Base-by-base conservation (phyloP, 2,888 invertebrate genomes). In the Lochmaea capreae region DNA sequence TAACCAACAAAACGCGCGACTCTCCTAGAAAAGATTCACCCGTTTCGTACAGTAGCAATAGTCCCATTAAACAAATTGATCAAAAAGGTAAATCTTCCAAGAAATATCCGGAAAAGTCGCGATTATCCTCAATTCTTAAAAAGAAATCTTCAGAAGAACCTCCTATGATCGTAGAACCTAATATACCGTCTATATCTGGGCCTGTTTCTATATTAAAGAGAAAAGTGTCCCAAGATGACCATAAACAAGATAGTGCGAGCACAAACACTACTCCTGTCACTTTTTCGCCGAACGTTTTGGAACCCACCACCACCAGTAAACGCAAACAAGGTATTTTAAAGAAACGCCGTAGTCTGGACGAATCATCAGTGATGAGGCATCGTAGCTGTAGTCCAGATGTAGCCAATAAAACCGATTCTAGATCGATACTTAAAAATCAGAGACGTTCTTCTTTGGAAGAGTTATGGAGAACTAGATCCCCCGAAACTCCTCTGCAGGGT, bases 341-440 rank as follows among this genome's bases (percentile, higher is more conserved):
- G 86, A 95, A 95, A 87, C 92, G 95, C 46, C 91, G 94, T 72
- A 95, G 95, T 83, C 88, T 95, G 79, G 95, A 95, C 80, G 95
- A 95, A 84, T 92, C 91, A 33, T 92, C 93, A 86, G 93, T 93
- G 68, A 88, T 92, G 77, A 87, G 92, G 61, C 89, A 92, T 79
- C 89, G 93, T 68, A 93, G 92, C 71, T 92, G 92, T 79, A 93
- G 93, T 74, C 93, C 93, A 3, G 93, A 93, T 82, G 91, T 92
- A 58, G 90, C 91, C 14, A 90, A 90, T 81, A 89, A 90, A 70
- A 84, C 85, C 4, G 92, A 92, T 82, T 90, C 89, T 54, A 90
- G 89, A 79, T 92, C 93, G 3, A 93, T 93, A 78, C 86, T 93
- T 70, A 93, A 93, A 85, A 91, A 91, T 83, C 89, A 89, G 78